These are phyloP conservation scores for Clusia tigrina DNA, from an alignment of 2,888 invertebrate species.

Conservation along the genomic window DNA sequence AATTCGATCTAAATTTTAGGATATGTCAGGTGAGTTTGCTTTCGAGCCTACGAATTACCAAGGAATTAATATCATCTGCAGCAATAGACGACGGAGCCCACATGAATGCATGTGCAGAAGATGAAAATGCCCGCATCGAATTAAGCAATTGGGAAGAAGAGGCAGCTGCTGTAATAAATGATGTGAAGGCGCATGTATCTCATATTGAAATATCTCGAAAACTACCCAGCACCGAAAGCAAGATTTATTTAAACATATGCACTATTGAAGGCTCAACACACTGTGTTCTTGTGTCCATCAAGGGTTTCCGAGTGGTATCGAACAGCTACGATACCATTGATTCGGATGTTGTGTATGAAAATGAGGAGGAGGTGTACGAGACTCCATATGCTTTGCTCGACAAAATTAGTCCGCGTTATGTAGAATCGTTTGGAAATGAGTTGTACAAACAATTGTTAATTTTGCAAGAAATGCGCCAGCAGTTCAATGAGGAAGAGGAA, in stretches of 20 bases:
- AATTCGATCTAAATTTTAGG: no score
- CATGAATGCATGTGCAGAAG: no score
- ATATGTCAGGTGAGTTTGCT: no score
- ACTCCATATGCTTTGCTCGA: slow-evolving; percentile 79
- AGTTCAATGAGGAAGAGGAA: slow-evolving; percentile 55
- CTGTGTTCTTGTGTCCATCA: slow-evolving; percentile 73
- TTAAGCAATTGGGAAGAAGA: slow-evolving; percentile 69
- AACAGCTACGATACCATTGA: slow-evolving; percentile 66
- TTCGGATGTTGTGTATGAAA: slow-evolving; percentile 30
- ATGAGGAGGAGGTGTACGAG: slow-evolving; percentile 70
- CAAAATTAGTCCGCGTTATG: slow-evolving; percentile 73
- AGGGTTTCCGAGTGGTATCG: slow-evolving; percentile 76
- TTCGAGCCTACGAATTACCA: no score
- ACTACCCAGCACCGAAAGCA: slow-evolving; percentile 66
- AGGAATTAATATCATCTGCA: no score
- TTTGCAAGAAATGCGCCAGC: slow-evolving; percentile 54
- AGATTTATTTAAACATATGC: slow-evolving; percentile 75
- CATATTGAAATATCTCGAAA: slow-evolving; percentile 68
- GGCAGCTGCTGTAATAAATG: slow-evolving; percentile 76
- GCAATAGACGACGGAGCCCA: no score
- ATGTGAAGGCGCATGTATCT: slow-evolving; percentile 75
- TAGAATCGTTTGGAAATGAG: slow-evolving; percentile 72
- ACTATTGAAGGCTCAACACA: slow-evolving; percentile 74
- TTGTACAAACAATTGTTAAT: slow-evolving; percentile 64
- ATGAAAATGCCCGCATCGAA: slow-evolving; percentile 44